Percentiles rank a stretch among this genome's conserved stretches.
These are phyloP conservation scores for Notocelia uddmanniana DNA, from an alignment of 2,888 invertebrate genomes.

Conservation along the genomic window DNA sequence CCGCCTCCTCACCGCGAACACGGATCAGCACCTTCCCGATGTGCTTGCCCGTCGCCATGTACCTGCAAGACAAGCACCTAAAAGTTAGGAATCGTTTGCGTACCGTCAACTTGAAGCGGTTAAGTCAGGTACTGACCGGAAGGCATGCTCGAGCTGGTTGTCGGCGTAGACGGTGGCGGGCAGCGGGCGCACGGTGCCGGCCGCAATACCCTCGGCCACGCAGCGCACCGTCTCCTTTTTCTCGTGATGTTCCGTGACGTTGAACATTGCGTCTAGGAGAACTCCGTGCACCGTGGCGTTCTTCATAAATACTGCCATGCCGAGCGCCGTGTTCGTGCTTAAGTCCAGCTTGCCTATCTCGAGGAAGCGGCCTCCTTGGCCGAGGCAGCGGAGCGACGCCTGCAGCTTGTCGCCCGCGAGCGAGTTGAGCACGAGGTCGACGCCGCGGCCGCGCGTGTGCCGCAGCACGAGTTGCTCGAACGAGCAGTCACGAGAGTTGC, in stretches of 20 bases:
- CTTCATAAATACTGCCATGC: constrained; percentile 98
- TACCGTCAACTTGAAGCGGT: background rate
- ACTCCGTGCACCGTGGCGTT: constrained; percentile 99
- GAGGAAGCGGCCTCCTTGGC: constrained; percentile 96
- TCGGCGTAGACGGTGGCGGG: constrained; percentile 94
- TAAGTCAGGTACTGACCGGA: constrained; percentile 80
- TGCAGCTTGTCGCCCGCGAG: constrained; percentile 94
- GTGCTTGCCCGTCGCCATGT: constrained; percentile 98
- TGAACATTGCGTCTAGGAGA: constrained; percentile 96
- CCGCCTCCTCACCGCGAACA: constrained; percentile 92
- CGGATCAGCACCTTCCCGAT: constrained; percentile 98
- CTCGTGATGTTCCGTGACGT: constrained; percentile 86
- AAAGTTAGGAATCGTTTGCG: too few relatives aligned
- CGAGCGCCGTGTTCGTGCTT: constrained; percentile 95
- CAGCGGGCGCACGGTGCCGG: constrained; percentile 95
- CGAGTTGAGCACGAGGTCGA: constrained; percentile 96
- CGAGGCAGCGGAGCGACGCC: constrained; percentile 96
- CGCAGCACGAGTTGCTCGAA: constrained; percentile 96
- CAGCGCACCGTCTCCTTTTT: constrained; percentile 91
- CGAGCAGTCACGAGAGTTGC: constrained; percentile 95
- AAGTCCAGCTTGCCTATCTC: constrained; percentile 99
- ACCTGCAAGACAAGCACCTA: constrained; percentile 67
- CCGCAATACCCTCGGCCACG: constrained; percentile 93
- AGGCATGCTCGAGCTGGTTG: constrained; percentile 96
- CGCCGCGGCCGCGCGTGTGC: constrained; percentile 95